Evolutionary conservation across 1,140 invertebrate species (phyloP).

Genomic region (Pseudomyrmex cubaensis): DNA sequence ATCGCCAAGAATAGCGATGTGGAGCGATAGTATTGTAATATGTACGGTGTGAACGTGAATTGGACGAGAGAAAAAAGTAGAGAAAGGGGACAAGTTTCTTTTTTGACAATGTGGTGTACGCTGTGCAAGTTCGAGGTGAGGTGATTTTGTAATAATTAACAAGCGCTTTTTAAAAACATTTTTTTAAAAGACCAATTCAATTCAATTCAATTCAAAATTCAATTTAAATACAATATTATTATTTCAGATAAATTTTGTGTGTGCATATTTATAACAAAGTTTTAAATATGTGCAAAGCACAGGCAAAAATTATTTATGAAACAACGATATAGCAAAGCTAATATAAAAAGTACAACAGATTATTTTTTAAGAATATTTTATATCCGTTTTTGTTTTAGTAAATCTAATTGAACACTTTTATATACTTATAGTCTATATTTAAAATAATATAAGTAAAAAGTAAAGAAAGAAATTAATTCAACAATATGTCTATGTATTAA

Average conservation of each 20-base stretch:
- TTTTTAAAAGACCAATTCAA: neutral
- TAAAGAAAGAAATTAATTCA: neutral
- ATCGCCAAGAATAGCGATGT: conserved; percentile 67
- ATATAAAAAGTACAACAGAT: neutral
- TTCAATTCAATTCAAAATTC: neutral
- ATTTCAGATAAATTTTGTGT: neutral
- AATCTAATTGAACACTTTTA: neutral
- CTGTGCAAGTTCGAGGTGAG: conserved; percentile 34
- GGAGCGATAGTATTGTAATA: conserved; percentile 66
- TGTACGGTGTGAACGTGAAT: conserved; percentile 33
- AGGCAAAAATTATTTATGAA: neutral
- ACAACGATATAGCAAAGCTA: conserved; percentile 9
- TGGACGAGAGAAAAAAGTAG: conserved; percentile 38
- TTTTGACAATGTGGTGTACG: conserved; percentile 26
- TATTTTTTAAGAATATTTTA: conserved; percentile 31
- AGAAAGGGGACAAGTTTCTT: conserved; percentile 46
- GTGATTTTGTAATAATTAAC: conserved; percentile 39
- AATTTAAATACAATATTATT: conserved; percentile 14
- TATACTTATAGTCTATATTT: neutral
- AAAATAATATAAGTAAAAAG: conserved; percentile 2
- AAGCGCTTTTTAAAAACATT: neutral
- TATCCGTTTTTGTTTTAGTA: conserved; percentile 16
- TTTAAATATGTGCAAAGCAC: conserved; percentile 8
- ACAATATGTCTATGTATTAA: neutral
- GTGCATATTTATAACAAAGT: neutral